A percentile compares a stretch with the other conserved stretches of the same genome.
Evolutionary conservation across 2,888 invertebrate species (phyloP).

Genomic region (Nephrocerus scutellatus): DNA sequence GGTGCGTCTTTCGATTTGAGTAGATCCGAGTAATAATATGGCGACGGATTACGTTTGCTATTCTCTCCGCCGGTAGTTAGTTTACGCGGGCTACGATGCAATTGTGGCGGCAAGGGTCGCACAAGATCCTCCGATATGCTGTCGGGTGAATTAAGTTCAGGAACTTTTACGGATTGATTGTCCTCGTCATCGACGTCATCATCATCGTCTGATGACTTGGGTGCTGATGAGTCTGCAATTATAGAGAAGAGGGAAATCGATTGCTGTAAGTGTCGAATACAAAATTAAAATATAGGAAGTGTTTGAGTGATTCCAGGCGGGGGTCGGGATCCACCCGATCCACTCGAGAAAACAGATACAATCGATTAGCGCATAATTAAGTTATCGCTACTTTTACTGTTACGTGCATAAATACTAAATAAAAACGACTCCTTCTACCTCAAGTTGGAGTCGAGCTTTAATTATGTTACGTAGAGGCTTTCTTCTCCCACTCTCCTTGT

Average conservation of each 20-base stretch:
- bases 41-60: slow-evolving; percentile 64
- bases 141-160: slow-evolving; percentile 62
- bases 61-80: slow-evolving; percentile 35
- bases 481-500: no score
- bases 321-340: no score
- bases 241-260: slow-evolving; percentile 5
- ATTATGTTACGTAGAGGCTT: no score
- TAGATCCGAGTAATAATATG: slow-evolving; percentile 76
- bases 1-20: slow-evolving; percentile 49
- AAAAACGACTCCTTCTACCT: no score
- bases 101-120: slow-evolving; percentile 45
- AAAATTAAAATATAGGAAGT: no score
- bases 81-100: slow-evolving; percentile 45
- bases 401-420: no score
- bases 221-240: slow-evolving; percentile 51
- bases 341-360: no score
- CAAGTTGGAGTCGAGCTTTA: no score
- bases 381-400: no score
- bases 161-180: slow-evolving; percentile 49
- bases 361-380: no score
- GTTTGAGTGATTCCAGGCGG: no score
- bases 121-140: slow-evolving; percentile 55
- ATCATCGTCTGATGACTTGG: slow-evolving; percentile 53
- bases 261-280: no score
- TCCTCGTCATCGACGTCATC: slow-evolving; percentile 32